Evolutionary conservation across 2,888 invertebrate genomes (phyloP).

Genomic region (Pollenia griseotomentosa): DNA sequence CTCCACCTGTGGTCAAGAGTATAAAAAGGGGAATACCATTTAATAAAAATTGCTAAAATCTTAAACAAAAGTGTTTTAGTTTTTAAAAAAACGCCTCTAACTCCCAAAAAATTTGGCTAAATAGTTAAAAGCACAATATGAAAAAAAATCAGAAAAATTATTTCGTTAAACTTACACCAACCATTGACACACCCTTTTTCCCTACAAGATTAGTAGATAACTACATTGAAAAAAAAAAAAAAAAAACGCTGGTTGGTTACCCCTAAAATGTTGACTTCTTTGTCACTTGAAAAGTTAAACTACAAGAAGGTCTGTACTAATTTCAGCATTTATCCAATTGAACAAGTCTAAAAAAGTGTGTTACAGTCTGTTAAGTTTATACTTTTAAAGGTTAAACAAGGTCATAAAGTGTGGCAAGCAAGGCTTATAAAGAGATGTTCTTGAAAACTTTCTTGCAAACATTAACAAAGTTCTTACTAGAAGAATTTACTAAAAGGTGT

Average conservation of each 20-base stretch:
- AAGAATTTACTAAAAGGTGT: conserved; percentile 27
- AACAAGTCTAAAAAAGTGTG: conserved; percentile 43
- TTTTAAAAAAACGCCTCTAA: too few species aligned
- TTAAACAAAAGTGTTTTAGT: too few species aligned
- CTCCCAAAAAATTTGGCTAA: too few species aligned
- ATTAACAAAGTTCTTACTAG: conserved; percentile 19
- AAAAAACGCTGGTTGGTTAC: conserved; percentile 35
- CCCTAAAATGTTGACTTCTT: conserved; percentile 30
- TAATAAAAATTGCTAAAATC: too few species aligned
- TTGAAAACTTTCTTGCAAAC: conserved; percentile 39
- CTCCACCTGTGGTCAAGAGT: too few species aligned
- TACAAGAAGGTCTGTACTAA: conserved; percentile 20
- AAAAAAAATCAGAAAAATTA: too few species aligned
- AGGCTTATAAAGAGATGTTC: conserved; percentile 38
- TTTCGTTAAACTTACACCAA: background rate
- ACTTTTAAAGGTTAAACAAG: conserved; percentile 52
- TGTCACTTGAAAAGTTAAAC: conserved; percentile 22
- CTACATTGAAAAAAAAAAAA: background rate
- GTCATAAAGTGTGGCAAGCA: conserved; percentile 36
- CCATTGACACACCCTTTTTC: background rate
- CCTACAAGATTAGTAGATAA: background rate
- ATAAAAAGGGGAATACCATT: too few species aligned
- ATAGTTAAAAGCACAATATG: too few species aligned
- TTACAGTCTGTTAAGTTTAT: conserved; percentile 66
- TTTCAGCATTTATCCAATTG: conserved; percentile 42